These are phyloP conservation scores for Macrotrachela quadricornifera DNA, from an alignment of 1,140 invertebrate genomes.

Conservation along the genomic window DNA sequence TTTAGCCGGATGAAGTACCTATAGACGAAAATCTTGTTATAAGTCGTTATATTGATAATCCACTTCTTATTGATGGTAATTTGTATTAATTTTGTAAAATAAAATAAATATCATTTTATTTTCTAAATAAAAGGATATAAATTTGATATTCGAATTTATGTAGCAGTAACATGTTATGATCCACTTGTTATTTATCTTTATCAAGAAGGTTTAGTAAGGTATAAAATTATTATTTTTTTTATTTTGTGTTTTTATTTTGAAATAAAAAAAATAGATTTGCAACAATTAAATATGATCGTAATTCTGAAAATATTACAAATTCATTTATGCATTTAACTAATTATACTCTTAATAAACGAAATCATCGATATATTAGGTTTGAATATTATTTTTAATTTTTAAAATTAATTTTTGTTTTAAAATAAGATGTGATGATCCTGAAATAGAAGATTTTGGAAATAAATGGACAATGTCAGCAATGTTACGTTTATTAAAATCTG, in stretches of 20 bases:
- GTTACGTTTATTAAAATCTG: constrained; percentile 55
- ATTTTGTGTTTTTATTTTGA: too few species aligned
- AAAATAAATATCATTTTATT: neutral
- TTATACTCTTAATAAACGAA: constrained; percentile 78
- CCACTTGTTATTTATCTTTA: constrained; percentile 76
- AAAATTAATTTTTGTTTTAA: neutral
- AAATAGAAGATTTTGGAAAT: constrained; percentile 33
- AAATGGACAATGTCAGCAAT: constrained; percentile 81
- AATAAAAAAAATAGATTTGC: too few species aligned
- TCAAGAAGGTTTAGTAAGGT: constrained; percentile 77
- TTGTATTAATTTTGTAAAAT: constrained; percentile 21
- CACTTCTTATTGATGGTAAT: constrained; percentile 74
- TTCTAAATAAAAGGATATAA: constrained; percentile 43
- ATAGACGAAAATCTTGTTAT: constrained; percentile 71
- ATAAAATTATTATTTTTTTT: too few species aligned
- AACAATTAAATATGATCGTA: constrained; percentile 29
- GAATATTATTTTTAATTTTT: constrained; percentile 10
- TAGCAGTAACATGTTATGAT: constrained; percentile 76
- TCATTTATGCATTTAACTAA: constrained; percentile 95
- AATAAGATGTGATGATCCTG: constrained; percentile 29
- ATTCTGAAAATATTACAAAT: constrained; percentile 31
- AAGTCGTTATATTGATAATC: constrained; percentile 74
- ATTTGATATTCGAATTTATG: constrained; percentile 80
- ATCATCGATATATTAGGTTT: constrained; percentile 14
- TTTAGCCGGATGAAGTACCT: constrained; percentile 63